These are phyloP conservation scores for Pilophorus perplexus DNA, from an alignment of 2,888 invertebrate genomes.

Conservation along the genomic window DNA sequence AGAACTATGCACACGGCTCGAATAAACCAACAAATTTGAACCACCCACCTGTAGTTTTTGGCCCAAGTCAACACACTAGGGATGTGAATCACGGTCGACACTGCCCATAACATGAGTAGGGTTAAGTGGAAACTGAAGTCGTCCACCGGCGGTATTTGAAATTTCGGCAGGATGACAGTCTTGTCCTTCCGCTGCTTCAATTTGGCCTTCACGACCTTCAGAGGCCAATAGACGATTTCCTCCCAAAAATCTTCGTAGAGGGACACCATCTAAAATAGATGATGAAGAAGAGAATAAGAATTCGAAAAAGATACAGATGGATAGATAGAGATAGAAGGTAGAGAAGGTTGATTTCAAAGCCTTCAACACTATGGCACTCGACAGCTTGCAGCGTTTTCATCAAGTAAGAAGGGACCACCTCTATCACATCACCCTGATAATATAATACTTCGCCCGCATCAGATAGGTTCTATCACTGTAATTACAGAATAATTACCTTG, in stretches of 20 bases:
- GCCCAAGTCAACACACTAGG: conserved; percentile 78
- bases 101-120: conserved; percentile 66
- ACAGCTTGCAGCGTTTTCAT: too few relatives aligned
- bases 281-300: neutral
- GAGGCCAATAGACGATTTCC: conserved; percentile 53
- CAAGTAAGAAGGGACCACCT: too few relatives aligned
- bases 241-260: conserved; percentile 75
- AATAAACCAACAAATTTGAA: neutral
- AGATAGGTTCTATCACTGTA: too few relatives aligned
- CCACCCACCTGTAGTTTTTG: conserved; percentile 68
- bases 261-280: conserved; percentile 57
- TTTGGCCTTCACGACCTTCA: conserved; percentile 47
- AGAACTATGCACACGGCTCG: too few relatives aligned
- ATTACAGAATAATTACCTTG: conserved; percentile 60
- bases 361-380: neutral
- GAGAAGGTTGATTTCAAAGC: neutral
- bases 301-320: neutral
- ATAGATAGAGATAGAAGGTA: too few relatives aligned
- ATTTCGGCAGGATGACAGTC: conserved; percentile 14
- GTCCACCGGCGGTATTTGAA: conserved; percentile 50
- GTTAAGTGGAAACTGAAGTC: conserved; percentile 71
- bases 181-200: conserved; percentile 29
- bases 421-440: neutral
- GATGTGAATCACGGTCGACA: conserved; percentile 65
- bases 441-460: too few relatives aligned